These are phyloP conservation scores for Catharus bicknelli DNA, from an alignment of 2,113 vertebrate genomes.

Conservation along the genomic window DNA sequence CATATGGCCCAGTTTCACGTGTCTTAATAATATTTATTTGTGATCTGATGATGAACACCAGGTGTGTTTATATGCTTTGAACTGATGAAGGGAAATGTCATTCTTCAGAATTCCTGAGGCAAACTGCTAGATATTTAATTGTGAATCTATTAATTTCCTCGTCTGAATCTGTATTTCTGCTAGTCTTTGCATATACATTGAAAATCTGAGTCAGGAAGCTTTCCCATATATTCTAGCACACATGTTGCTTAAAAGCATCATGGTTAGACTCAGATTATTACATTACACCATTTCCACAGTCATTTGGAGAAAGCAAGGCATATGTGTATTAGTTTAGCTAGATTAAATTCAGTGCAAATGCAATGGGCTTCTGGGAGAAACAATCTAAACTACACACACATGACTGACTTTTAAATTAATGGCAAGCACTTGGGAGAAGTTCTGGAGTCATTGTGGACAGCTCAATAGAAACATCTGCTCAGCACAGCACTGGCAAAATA, in stretches of 20 bases:
- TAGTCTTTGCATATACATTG: not conserved
- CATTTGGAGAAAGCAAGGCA: not conserved
- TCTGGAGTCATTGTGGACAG: not conserved
- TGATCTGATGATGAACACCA: not conserved
- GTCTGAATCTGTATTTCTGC: not conserved
- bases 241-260: not conserved
- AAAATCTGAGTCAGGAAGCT: not conserved
- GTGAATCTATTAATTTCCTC: not conserved
- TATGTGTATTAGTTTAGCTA: not conserved
- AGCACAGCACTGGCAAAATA: not conserved
- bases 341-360: not conserved
- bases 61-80: not conserved
- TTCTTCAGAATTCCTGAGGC: not conserved
- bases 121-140: not conserved
- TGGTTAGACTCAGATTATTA: not conserved
- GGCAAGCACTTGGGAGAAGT: not conserved
- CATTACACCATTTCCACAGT: not conserved
- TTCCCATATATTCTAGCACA: not conserved
- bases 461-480: slow-evolving; percentile 24
- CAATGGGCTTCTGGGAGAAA: not conserved
- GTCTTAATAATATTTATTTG: slow-evolving; percentile 10
- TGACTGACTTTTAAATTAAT: slow-evolving; percentile 4
- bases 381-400: not conserved
- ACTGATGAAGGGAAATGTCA: not conserved
- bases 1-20: not conserved